phyloP scores from a whole-genome alignment of 1,140 invertebrate species.

The Apis cerana region DNA sequence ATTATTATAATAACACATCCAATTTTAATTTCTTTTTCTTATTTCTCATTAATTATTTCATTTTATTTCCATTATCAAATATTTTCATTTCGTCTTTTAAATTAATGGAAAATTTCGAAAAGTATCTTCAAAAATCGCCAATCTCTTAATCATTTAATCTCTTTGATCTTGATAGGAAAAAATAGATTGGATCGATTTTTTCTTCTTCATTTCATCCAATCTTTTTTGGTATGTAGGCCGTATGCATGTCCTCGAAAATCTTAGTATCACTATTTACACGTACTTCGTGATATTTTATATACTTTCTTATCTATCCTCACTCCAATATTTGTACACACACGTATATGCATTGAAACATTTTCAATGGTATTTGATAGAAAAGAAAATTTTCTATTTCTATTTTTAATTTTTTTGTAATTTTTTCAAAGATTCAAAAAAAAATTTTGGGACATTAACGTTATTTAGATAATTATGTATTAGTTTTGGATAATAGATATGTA shows the following conservation, averaged over 20 bases:
- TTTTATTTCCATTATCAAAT: too few species aligned
- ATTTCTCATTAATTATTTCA: too few species aligned
- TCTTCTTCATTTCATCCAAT: background rate
- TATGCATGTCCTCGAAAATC: background rate
- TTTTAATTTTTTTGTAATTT: too few species aligned
- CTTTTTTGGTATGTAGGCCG: conserved; percentile 3
- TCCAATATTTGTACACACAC: conserved; percentile 18
- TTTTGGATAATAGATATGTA: too few species aligned
- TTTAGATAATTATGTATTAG: too few species aligned
- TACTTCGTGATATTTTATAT: conserved; percentile 13
- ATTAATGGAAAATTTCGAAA: background rate
- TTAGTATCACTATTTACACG: conserved; percentile 27
- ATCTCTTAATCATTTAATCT: background rate
- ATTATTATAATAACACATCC: too few species aligned
- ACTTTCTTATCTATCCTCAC: conserved; percentile 36
- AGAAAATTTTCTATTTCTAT: too few species aligned
- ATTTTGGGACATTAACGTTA: too few species aligned
- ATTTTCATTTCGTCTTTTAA: too few species aligned
- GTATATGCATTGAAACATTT: background rate
- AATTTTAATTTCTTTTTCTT: too few species aligned
- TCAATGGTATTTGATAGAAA: background rate
- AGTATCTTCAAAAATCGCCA: too few species aligned
- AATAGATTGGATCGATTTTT: conserved; percentile 1
- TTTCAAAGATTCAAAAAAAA: too few species aligned
- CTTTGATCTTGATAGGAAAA: background rate